Base-by-base conservation (phyloP, 2,113 vertebrate species). In the Triplophysa tibetana region DNA sequence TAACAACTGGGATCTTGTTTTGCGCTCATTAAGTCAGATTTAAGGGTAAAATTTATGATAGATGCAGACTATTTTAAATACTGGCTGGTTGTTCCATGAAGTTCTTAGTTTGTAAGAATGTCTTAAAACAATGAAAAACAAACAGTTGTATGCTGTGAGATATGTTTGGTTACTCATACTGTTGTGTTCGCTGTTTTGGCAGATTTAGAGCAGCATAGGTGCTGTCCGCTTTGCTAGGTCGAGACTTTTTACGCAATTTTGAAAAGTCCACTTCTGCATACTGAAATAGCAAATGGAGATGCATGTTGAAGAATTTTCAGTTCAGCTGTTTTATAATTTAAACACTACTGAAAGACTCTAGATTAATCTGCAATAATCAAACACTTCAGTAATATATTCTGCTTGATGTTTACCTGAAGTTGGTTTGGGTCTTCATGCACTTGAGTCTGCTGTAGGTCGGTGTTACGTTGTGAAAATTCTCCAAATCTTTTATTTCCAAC, bases 141-240 rank as follows among this genome's bases (percentile, higher is more conserved):
- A 16, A 52, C 16, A 52, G 50, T 8, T 58, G 19, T n/a, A 21
- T 8, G n/a, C 54, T 21, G n/a, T 58, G 8, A 58, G n/a, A 58
- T 52, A 16, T 50, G 3, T 54, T 6, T 17, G 54, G 19, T 58
- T 10, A 58, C 5, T 58, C 54, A 0, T 65, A 38, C 14, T 7
- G 14, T n/a, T 24, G 21, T 54, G 8, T 29, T 38, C 38, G 43
- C 17, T 14, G 41, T 17, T 60, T 61, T 0, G 33, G 50, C 69
- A 56, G 69, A 1, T 72, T 17, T 21, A 72, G 69, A 29, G 50
- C 50, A 38, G 69, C 69, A n/a, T 72, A 72, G 2, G 69, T 56
- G 26, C 24, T 72, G 24, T 56, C 19, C 17, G 19, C 16, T 14
- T 72, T 17, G 17, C 69, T 72, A 26, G 4, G 0, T 0, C 17